Evolutionary conservation across 2,888 invertebrate species (phyloP).

Genomic region (Thalpophila matura): DNA sequence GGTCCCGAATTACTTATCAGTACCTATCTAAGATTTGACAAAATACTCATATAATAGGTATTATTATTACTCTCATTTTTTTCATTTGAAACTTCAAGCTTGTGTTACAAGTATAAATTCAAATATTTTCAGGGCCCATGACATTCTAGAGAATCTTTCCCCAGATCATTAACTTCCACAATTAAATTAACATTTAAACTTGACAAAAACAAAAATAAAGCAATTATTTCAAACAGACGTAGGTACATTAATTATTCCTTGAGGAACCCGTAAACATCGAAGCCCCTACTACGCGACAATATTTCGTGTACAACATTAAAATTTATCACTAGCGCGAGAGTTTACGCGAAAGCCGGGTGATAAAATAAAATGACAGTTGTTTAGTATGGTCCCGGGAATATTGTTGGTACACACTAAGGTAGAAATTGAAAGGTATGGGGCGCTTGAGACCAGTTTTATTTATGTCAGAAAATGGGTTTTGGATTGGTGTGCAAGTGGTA

Average conservation of each 20-base stretch:
- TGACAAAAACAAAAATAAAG: conserved; percentile 44
- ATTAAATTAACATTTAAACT: conserved; percentile 21
- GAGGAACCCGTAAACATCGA: conserved; percentile 44
- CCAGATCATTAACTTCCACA: too few relatives aligned
- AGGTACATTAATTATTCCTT: conserved; percentile 40
- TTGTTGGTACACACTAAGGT: conserved; percentile 80
- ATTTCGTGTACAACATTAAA: conserved; percentile 87
- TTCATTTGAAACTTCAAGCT: too few relatives aligned
- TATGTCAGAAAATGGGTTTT: conserved; percentile 87
- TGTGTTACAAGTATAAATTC: too few relatives aligned
- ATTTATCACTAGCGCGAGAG: conserved; percentile 87
- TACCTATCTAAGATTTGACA: too few relatives aligned
- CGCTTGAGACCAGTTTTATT: conserved; percentile 87
- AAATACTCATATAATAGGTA: too few relatives aligned
- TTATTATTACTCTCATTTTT: too few relatives aligned
- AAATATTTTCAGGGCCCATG: too few relatives aligned
- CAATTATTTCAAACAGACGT: conserved; percentile 36
- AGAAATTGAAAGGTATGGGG: conserved; percentile 90
- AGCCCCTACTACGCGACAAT: conserved; percentile 79
- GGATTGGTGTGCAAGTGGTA: conserved; percentile 82
- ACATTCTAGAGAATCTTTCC: too few relatives aligned
- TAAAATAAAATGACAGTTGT: conserved; percentile 91
- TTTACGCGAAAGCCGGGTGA: conserved; percentile 88
- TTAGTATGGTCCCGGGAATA: conserved; percentile 88
- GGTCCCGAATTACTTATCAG: too few relatives aligned